phyloP scores from a whole-genome alignment of 2,888 invertebrate species.

The Papilio protenor region DNA sequence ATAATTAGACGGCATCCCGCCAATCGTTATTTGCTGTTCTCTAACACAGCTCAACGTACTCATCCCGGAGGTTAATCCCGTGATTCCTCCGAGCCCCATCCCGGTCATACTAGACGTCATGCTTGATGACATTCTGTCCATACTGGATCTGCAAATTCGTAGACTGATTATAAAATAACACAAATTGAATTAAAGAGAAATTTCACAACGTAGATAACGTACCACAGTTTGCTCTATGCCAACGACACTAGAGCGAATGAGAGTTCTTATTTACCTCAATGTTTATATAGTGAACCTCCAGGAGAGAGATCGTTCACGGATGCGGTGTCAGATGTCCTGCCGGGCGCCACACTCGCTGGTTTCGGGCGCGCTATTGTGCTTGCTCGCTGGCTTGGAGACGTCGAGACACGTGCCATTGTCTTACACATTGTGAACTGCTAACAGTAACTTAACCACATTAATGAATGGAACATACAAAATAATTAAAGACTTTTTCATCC shows the following conservation, averaged over 20 bases:
- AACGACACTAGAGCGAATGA: slow-evolving; percentile 78
- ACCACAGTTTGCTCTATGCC: slow-evolving; percentile 73
- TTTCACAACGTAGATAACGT: slow-evolving; percentile 50
- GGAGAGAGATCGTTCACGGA: slow-evolving; percentile 70
- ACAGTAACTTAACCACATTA: slow-evolving; percentile 7
- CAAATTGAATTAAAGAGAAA: not conserved
- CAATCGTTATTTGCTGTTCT: slow-evolving; percentile 80
- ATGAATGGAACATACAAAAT: not conserved
- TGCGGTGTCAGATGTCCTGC: slow-evolving; percentile 69
- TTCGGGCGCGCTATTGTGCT: slow-evolving; percentile 68
- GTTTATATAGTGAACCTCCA: slow-evolving; percentile 66
- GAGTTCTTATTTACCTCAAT: slow-evolving; percentile 54
- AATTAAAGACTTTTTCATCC: not conserved
- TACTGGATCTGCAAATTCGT: slow-evolving; percentile 67
- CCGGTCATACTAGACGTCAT: slow-evolving; percentile 83
- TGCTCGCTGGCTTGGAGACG: slow-evolving; percentile 67
- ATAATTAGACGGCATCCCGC: slow-evolving; percentile 82
- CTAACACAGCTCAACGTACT: slow-evolving; percentile 76
- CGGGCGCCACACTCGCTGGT: slow-evolving; percentile 67
- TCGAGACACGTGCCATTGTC: slow-evolving; percentile 57
- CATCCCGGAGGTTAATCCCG: slow-evolving; percentile 77
- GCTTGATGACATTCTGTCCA: slow-evolving; percentile 82
- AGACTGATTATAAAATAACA: slow-evolving; percentile 20
- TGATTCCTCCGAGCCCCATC: slow-evolving; percentile 80
- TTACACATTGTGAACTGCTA: slow-evolving; percentile 16